A percentile compares a stretch with the other conserved stretches of the same genome.
These are phyloP conservation scores for Cirrhinus molitorella DNA, from an alignment of 2,797 vertebrate species.

Conservation along the genomic window DNA sequence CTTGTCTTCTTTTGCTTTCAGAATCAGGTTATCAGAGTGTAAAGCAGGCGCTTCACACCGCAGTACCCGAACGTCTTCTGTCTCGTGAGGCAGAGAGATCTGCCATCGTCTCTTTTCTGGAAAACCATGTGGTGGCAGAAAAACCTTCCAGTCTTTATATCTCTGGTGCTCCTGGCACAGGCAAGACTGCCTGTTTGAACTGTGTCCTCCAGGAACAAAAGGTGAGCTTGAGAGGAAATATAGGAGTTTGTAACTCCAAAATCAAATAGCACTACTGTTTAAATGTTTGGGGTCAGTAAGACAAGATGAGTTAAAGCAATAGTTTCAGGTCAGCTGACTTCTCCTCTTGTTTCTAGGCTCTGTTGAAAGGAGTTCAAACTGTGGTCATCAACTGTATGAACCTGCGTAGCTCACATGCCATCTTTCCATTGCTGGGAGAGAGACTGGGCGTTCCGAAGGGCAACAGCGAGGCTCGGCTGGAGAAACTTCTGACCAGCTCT, in stretches of 20 bases:
- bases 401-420: slow-evolving; percentile 83
- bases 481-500: slow-evolving; percentile 79
- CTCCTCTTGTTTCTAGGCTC: slow-evolving; percentile 70
- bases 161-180: slow-evolving; percentile 92
- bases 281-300: not conserved
- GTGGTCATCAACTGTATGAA: slow-evolving; percentile 94
- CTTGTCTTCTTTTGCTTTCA: slow-evolving; percentile 57
- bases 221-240: slow-evolving; percentile 69
- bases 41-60: slow-evolving; percentile 89
- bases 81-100: slow-evolving; percentile 83
- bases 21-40: slow-evolving; percentile 84
- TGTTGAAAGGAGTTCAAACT: slow-evolving; percentile 75
- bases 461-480: slow-evolving; percentile 73
- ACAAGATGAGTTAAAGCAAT: not conserved
- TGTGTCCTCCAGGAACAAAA: slow-evolving; percentile 86
- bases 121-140: slow-evolving; percentile 74
- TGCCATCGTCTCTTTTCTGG: slow-evolving; percentile 83
- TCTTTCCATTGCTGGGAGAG: slow-evolving; percentile 87
- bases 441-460: slow-evolving; percentile 75
- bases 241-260: not conserved
- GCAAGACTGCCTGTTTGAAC: slow-evolving; percentile 92
- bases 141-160: slow-evolving; percentile 91
- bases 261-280: not conserved
- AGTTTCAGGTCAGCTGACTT: no score
- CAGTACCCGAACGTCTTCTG: slow-evolving; percentile 85